Percentiles rank a stretch among this genome's conserved stretches.
Evolutionary conservation across 1,140 invertebrate genomes (phyloP).

Genomic region (Ips nitidus): DNA sequence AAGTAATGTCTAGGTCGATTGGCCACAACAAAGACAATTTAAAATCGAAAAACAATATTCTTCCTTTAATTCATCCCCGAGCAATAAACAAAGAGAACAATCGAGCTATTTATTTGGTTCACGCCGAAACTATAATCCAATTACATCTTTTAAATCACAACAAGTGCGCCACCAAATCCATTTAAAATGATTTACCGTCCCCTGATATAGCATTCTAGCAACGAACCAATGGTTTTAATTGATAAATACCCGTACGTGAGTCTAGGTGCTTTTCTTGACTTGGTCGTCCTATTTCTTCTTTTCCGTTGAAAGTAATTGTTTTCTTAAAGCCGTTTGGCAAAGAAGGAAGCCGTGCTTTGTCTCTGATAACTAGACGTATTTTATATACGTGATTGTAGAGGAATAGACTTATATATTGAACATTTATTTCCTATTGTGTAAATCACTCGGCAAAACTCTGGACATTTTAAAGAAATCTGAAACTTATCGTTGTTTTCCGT

Average conservation of each 20-base stretch:
- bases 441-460: background rate
- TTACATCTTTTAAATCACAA: slow-evolving; percentile 12
- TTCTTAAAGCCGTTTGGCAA: slow-evolving; percentile 19
- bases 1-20: no score
- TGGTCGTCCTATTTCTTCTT: slow-evolving; percentile 22
- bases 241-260: slow-evolving; percentile 47
- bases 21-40: no score
- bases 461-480: background rate
- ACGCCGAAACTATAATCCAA: background rate
- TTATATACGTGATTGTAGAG: slow-evolving; percentile 8
- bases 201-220: slow-evolving; percentile 42
- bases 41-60: no score
- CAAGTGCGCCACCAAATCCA: slow-evolving; percentile 11
- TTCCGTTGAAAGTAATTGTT: slow-evolving; percentile 29
- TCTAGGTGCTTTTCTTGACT: slow-evolving; percentile 31
- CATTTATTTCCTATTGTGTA: background rate
- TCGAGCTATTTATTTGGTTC: slow-evolving; percentile 11
- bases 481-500: background rate
- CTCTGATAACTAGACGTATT: slow-evolving; percentile 15
- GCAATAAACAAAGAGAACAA: background rate
- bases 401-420: slow-evolving; percentile 4
- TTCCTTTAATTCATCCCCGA: no score
- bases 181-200: slow-evolving; percentile 45
- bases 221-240: slow-evolving; percentile 42
- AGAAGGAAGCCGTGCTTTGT: slow-evolving; percentile 16